These are phyloP conservation scores for Peromyscus eremicus DNA, from an alignment of 2,797 vertebrate genomes.

Conservation along the genomic window DNA sequence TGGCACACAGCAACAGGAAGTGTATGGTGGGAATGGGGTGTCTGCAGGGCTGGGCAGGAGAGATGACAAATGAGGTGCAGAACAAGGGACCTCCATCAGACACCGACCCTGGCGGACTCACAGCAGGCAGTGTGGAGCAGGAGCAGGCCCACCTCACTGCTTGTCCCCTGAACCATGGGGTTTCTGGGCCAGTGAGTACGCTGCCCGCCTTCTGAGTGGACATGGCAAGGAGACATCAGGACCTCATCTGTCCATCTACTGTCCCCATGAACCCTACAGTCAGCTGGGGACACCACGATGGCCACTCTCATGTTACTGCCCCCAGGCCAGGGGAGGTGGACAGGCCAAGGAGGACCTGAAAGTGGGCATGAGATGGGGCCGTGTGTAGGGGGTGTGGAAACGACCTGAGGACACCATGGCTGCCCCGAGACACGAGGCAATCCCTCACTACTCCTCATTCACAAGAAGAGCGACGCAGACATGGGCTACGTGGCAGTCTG, in stretches of 20 bases:
- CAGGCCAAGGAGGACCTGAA: not conserved
- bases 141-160: not conserved
- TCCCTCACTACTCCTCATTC: rapidly evolving
- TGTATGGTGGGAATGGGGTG: too few relatives aligned
- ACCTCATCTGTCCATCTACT: not conserved
- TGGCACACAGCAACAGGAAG: not conserved
- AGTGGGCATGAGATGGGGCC: too few relatives aligned
- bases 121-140: not conserved
- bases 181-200: not conserved
- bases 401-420: too few relatives aligned
- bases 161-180: not conserved
- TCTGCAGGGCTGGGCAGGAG: too few relatives aligned
- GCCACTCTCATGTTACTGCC: not conserved
- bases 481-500: not conserved
- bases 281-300: not conserved
- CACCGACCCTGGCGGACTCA: not conserved
- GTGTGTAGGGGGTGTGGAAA: not conserved
- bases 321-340: too few relatives aligned
- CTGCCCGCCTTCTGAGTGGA: too few relatives aligned
- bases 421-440: not conserved
- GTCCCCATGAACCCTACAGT: not conserved
- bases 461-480: not conserved
- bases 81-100: too few relatives aligned
- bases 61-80: not conserved
- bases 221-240: not conserved